A percentile compares a stretch with the other conserved stretches of the same genome.
Conservation (phyloP, 2,888 invertebrate species). For the Saturnia pavonia region DNA sequence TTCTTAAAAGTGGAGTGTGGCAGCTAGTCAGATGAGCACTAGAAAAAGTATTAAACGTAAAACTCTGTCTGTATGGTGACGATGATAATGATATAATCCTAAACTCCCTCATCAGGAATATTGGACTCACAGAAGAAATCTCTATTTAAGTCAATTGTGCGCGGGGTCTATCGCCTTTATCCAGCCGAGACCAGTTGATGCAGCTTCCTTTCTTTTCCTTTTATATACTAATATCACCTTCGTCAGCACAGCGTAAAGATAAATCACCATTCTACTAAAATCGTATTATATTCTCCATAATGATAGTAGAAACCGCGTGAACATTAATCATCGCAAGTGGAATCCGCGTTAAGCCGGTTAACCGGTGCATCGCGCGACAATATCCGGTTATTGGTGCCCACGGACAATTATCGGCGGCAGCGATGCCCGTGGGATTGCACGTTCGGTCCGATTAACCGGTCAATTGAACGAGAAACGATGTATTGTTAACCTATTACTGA, state of each 20-base stretch:
- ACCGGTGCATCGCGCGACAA: constrained; percentile 45
- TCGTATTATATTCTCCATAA: background rate
- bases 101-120: too few species aligned
- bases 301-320: background rate
- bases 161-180: too few species aligned
- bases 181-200: too few species aligned
- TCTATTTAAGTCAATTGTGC: too few species aligned
- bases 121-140: too few species aligned
- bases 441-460: constrained; percentile 24
- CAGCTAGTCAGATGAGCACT: too few species aligned
- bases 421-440: constrained; percentile 24
- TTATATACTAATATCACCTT: too few species aligned
- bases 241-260: background rate
- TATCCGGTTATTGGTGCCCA: constrained; percentile 38
- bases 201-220: too few species aligned
- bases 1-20: too few species aligned
- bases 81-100: too few species aligned
- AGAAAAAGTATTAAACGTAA: too few species aligned
- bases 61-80: too few species aligned
- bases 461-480: constrained; percentile 27
- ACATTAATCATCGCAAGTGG: constrained; percentile 13
- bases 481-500: constrained; percentile 15
- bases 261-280: background rate
- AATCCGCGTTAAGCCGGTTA: constrained; percentile 46
- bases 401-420: constrained; percentile 29